phyloP scores from a whole-genome alignment of 2,113 vertebrate genomes.

The Cephalophus harveyi region DNA sequence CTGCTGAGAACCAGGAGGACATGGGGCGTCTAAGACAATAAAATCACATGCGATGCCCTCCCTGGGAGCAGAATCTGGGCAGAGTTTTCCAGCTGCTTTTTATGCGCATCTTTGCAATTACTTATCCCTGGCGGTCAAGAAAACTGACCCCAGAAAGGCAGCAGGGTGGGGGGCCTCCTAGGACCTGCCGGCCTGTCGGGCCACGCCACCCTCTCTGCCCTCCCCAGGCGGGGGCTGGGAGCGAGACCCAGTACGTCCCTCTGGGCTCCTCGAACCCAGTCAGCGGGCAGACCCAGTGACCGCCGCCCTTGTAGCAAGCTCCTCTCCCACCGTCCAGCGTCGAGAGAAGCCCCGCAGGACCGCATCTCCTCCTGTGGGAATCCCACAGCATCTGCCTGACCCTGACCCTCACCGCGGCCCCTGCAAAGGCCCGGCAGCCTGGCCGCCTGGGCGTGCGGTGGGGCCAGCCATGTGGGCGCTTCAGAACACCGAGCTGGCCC shows the following conservation, averaged over 20 bases:
- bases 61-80: neutral
- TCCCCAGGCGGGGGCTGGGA: neutral
- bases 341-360: neutral
- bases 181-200: neutral
- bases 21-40: neutral
- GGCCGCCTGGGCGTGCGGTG: accelerated
- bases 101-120: neutral
- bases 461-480: accelerated
- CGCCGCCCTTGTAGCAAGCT: accelerated
- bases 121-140: neutral
- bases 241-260: accelerated
- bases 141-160: too few relatives aligned
- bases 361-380: neutral
- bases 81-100: neutral
- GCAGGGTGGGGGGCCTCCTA: neutral
- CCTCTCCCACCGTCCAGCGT: neutral
- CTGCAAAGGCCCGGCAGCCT: too few relatives aligned
- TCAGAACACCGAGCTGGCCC: neutral
- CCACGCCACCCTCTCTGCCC: neutral
- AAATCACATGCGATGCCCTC: neutral
- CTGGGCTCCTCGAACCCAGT: neutral
- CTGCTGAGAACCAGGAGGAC: neutral
- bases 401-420: too few relatives aligned
- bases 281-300: neutral
- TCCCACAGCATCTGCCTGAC: neutral